Conservation (phyloP, 2,888 invertebrate species). For the Trypoxylon attenuatum region DNA sequence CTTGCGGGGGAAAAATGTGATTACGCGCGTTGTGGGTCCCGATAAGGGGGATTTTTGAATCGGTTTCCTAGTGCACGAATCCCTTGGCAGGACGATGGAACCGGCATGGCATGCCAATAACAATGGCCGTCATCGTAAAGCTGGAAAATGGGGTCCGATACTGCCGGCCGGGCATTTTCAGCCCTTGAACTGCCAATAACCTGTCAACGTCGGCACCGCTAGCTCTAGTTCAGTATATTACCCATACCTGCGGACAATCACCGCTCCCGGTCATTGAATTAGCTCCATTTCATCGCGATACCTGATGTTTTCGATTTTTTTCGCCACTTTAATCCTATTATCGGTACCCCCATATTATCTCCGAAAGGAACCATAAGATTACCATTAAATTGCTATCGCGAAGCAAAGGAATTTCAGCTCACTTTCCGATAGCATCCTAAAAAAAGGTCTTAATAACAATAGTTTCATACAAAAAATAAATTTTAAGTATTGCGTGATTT, state of each 20-base stretch:
- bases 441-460: too few species aligned
- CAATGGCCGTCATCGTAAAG: slow-evolving; percentile 67
- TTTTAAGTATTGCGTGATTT: too few species aligned
- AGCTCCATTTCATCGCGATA: slow-evolving; percentile 16
- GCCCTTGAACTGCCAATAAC: slow-evolving; percentile 64
- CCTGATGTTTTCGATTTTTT: too few species aligned
- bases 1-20: slow-evolving; percentile 13
- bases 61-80: slow-evolving; percentile 21
- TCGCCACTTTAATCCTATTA: too few species aligned
- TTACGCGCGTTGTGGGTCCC: slow-evolving; percentile 11
- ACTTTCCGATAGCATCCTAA: too few species aligned
- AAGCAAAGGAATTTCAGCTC: too few species aligned
- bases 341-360: too few species aligned
- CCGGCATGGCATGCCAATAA: slow-evolving; percentile 59
- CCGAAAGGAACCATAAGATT: too few species aligned
- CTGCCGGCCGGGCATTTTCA: slow-evolving; percentile 58
- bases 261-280: slow-evolving; percentile 9
- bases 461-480: too few species aligned
- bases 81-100: slow-evolving; percentile 22
- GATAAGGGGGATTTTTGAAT: slow-evolving; percentile 25
- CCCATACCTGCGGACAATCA: slow-evolving; percentile 15
- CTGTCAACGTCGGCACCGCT: slow-evolving; percentile 51
- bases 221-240: slow-evolving; percentile 24
- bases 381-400: too few species aligned
- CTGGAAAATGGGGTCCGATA: slow-evolving; percentile 64